Evolutionary conservation across 2,888 invertebrate species (phyloP).

Genomic region (Acleris literana): DNA sequence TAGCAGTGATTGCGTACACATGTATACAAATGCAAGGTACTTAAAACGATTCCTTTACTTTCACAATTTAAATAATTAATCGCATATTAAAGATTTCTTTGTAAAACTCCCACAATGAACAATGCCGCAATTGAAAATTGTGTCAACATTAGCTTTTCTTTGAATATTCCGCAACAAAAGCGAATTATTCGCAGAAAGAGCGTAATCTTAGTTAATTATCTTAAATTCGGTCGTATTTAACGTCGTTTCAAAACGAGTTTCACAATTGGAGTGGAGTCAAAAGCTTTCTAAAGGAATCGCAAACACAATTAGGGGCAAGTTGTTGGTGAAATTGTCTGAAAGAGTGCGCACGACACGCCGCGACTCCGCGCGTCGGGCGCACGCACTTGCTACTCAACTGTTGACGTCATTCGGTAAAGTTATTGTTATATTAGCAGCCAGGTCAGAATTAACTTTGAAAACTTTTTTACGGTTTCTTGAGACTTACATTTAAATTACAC

Average conservation of each 20-base stretch:
- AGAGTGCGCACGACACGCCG: conserved; percentile 65
- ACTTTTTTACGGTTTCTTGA: too few relatives aligned
- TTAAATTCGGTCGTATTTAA: conserved; percentile 77
- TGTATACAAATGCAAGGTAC: background rate
- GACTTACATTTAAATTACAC: too few relatives aligned
- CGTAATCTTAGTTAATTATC: conserved; percentile 81
- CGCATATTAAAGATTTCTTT: background rate
- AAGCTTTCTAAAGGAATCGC: conserved; percentile 76
- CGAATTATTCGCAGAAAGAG: conserved; percentile 67
- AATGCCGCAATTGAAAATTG: conserved; percentile 37
- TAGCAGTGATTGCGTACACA: background rate
- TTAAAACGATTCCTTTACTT: too few relatives aligned
- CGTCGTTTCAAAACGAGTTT: conserved; percentile 74
- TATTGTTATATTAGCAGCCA: too few relatives aligned
- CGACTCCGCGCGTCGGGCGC: conserved; percentile 27
- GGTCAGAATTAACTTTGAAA: too few relatives aligned
- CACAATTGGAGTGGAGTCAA: conserved; percentile 74
- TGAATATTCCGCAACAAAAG: conserved; percentile 66
- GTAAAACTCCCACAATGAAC: conserved; percentile 27
- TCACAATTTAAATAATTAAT: too few relatives aligned
- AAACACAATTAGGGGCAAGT: conserved; percentile 77
- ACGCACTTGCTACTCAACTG: conserved; percentile 43
- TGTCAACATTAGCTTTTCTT: conserved; percentile 47
- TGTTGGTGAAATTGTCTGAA: conserved; percentile 71
- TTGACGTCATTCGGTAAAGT: background rate